These are phyloP conservation scores for Agelaius tricolor DNA, from an alignment of 2,113 vertebrate species.

Conservation along the genomic window DNA sequence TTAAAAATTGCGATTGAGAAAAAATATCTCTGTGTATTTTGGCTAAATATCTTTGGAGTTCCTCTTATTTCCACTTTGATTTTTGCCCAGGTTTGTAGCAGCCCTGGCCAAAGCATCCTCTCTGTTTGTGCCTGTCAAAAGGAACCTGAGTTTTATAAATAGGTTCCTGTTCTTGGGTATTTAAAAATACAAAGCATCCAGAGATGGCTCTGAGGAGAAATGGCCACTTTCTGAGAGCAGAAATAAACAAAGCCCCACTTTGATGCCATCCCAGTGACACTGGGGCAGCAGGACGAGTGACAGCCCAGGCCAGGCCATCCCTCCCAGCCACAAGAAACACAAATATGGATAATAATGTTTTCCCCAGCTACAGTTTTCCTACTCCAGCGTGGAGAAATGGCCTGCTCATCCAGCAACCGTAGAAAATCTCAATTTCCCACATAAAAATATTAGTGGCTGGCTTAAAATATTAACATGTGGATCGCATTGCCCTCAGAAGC, in stretches of 20 bases:
- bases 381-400: constrained; percentile 35
- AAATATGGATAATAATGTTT: constrained; percentile 51
- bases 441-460: constrained; percentile 74
- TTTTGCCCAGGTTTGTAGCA: neutral
- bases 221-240: neutral
- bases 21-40: accelerated
- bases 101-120: neutral
- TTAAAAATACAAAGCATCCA: neutral
- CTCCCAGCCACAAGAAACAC: neutral
- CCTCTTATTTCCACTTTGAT: neutral
- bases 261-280: neutral
- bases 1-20: neutral
- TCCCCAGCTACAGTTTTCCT: constrained; percentile 35
- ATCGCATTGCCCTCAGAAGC: constrained; percentile 63
- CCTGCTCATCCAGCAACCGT: constrained; percentile 58
- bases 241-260: neutral
- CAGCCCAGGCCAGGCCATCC: neutral
- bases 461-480: constrained; percentile 73
- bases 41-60: neutral
- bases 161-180: neutral
- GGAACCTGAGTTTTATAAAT: neutral
- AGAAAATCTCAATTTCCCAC: constrained; percentile 72
- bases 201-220: neutral
- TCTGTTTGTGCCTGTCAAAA: neutral
- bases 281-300: neutral